Percentiles rank a stretch among this genome's conserved stretches.
These are phyloP conservation scores for Campopleginae sp. DNA, from an alignment of 2,888 invertebrate genomes.

Conservation along the genomic window DNA sequence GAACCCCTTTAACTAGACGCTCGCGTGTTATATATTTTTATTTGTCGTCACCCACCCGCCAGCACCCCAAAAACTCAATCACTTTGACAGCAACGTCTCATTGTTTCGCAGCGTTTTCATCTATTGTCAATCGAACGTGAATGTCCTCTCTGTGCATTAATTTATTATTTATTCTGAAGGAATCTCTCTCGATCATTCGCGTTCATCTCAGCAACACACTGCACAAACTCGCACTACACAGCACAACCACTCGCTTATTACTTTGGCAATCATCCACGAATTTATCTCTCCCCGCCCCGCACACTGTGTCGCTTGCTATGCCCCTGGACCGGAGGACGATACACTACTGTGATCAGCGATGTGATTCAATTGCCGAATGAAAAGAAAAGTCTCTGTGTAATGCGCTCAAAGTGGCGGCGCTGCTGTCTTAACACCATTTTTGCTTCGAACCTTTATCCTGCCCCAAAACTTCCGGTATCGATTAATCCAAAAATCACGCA, in stretches of 20 bases:
- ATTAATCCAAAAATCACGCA: slow-evolving; percentile 18
- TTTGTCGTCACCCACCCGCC: slow-evolving; percentile 50
- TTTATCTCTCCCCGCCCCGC: slow-evolving; percentile 15
- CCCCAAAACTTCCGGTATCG: slow-evolving; percentile 22
- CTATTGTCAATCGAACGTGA: slow-evolving; percentile 51
- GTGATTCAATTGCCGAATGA: slow-evolving; percentile 16
- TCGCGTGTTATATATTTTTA: slow-evolving; percentile 39
- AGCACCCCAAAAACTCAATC: slow-evolving; percentile 42
- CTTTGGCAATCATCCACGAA: slow-evolving; percentile 50
- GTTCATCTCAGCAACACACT: slow-evolving; percentile 41
- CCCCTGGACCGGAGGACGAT: slow-evolving; percentile 35
- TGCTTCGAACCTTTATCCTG: neutral
- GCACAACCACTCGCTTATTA: slow-evolving; percentile 39
- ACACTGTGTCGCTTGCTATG: slow-evolving; percentile 1
- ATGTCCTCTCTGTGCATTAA: slow-evolving; percentile 18
- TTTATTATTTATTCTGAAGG: neutral
- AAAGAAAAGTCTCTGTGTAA: slow-evolving; percentile 18
- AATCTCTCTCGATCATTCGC: slow-evolving; percentile 25
- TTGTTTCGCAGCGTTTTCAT: slow-evolving; percentile 42
- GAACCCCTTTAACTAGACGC: slow-evolving; percentile 50
- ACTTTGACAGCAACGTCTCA: slow-evolving; percentile 46
- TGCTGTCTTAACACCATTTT: slow-evolving; percentile 13
- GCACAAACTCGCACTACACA: slow-evolving; percentile 44
- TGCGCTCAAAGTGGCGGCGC: slow-evolving; percentile 28
- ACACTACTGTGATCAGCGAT: slow-evolving; percentile 29